Evolutionary conservation across 1,140 invertebrate species (phyloP), one percentile per base, ranked within the genome.

Genomic region (Leptopilina clavipes): DNA sequence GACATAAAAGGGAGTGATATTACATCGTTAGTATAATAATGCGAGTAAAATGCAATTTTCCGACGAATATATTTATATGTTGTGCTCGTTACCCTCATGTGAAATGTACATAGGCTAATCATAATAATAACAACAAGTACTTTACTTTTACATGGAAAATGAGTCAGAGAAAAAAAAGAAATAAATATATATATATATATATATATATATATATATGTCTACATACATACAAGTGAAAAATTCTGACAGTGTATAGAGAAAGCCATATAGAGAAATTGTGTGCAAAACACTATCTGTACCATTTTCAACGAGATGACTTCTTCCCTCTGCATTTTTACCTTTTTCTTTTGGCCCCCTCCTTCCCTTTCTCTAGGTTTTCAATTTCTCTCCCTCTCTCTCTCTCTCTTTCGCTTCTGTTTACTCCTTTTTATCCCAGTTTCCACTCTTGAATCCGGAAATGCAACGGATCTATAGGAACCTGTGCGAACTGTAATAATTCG

Each of bases 401-500:
- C 40, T 70, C 40, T 76, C 72, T 65, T 71, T 72, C 31, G 44
- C 25, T 7, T 6, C 14, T 31, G 22, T 10, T 40, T 10, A 40
- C 71, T 31, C 25, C 5, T 31, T 31, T 31, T 31, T 31, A 18
- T 74, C 71, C 25, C 25, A 31, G 25, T 77, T 37, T 74, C 59
- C 72, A 77, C 73, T 71, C 59, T 59, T 48, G 17, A 48, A n/a
- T 48, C 71, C 48, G 56, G 37, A 72, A 79, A 59, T 71, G 73
- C 71, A 73, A 75, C 71, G 56, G 72, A 71, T 40, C 37, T 73
- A 73, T 75, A 72, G 73, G 45, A 25, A 37, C 18, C 72, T 18
- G 52, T 54, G 45, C 40, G 65, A 78, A 72, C 78, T 76, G 81
- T 84, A 86, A 86, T 84, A 85, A 85, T 80, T 84, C 79, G 81